phyloP scores from a whole-genome alignment of 2,888 invertebrate species.

The Julus scanicus region DNA sequence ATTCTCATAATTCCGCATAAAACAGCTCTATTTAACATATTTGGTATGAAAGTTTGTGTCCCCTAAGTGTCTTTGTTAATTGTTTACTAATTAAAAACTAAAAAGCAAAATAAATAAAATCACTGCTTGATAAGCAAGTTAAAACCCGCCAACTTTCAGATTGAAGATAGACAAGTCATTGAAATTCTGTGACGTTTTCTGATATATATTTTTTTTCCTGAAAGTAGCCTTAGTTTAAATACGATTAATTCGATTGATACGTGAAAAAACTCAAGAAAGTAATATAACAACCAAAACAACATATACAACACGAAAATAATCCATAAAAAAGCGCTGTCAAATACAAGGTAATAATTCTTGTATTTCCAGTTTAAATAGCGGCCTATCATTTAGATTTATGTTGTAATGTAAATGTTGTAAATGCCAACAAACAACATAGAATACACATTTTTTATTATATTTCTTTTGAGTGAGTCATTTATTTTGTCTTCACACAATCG shows the following conservation, averaged over 20 bases:
- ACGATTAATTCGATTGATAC: constrained; percentile 21
- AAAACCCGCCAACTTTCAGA: not conserved
- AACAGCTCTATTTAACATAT: too few species aligned
- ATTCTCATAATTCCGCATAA: too few species aligned
- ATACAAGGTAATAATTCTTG: constrained; percentile 42
- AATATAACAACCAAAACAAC: constrained; percentile 9
- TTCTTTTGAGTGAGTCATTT: constrained; percentile 23
- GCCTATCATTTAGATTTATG: constrained; percentile 30
- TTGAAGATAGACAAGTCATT: constrained; percentile 3
- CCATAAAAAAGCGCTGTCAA: constrained; percentile 9
- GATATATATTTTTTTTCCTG: not conserved
- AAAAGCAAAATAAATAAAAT: not conserved
- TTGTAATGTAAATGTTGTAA: constrained; percentile 34
- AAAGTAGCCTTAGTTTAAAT: not conserved
- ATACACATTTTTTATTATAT: constrained; percentile 41
- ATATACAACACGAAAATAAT: constrained; percentile 31
- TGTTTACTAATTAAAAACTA: not conserved
- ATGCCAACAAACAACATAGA: constrained; percentile 28
- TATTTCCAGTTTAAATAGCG: constrained; percentile 35
- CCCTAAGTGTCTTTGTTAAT: not conserved
- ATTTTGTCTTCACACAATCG: constrained; percentile 42
- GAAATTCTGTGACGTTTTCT: not conserved
- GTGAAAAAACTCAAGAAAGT: not conserved
- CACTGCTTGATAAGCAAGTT: not conserved
- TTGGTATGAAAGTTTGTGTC: too few species aligned